phyloP scores from a whole-genome alignment of 2,888 invertebrate genomes.

The Pristionchus arcanus region DNA sequence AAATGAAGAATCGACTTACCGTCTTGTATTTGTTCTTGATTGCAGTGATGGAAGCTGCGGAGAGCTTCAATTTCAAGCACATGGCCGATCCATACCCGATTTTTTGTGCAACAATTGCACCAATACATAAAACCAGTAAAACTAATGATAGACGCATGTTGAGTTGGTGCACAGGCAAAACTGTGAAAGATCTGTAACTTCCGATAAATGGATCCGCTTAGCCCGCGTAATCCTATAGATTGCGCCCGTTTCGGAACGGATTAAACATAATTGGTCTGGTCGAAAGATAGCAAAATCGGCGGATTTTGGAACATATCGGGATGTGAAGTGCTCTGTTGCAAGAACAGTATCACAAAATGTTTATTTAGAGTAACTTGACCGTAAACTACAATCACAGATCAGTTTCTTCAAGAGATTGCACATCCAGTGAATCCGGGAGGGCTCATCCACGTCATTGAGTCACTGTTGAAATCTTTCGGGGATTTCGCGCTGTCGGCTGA shows the following conservation, averaged over 20 bases:
- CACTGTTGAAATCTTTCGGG: background rate
- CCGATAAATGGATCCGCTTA: background rate
- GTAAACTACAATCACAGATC: background rate
- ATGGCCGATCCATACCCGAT: background rate
- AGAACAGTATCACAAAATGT: too few relatives aligned
- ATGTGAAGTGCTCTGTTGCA: too few relatives aligned
- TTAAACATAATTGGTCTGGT: background rate
- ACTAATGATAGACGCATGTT: too few relatives aligned
- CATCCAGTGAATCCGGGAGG: background rate
- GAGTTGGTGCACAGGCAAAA: background rate
- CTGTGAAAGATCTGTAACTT: background rate
- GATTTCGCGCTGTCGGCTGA: background rate
- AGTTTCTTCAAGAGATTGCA: background rate
- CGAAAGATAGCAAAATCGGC: background rate
- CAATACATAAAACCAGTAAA: too few relatives aligned
- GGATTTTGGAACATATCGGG: too few relatives aligned
- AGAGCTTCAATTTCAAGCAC: too few relatives aligned
- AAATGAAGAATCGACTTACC: background rate
- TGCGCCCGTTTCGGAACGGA: background rate
- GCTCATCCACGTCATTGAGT: background rate
- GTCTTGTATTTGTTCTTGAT: background rate
- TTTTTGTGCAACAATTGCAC: background rate
- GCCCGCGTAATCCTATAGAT: background rate
- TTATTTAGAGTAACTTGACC: too few relatives aligned
- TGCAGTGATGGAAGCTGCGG: background rate